Conservation (phyloP, 2,888 invertebrate genomes). For the Danaus chrysippus region DNA sequence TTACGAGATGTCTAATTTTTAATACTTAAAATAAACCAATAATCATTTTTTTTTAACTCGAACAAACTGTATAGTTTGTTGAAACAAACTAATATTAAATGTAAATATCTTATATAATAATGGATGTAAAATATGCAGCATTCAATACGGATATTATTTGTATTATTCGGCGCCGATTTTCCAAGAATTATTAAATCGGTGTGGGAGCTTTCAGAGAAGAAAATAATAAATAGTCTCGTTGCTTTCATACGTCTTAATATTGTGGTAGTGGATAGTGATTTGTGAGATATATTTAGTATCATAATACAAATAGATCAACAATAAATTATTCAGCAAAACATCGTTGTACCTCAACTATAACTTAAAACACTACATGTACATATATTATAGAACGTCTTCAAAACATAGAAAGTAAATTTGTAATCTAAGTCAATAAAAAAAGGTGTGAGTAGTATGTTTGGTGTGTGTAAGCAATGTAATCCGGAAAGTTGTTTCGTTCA, state of each 20-base stretch:
- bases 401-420: not conserved
- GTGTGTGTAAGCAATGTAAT: not conserved
- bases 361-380: too few relatives aligned
- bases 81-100: not conserved
- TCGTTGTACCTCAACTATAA: too few relatives aligned
- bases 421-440: not conserved
- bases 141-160: constrained; percentile 5
- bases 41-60: too few relatives aligned
- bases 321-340: too few relatives aligned
- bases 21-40: too few relatives aligned
- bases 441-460: not conserved
- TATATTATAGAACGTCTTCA: not conserved
- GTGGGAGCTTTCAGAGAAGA: constrained; percentile 19
- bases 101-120: not conserved
- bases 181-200: constrained; percentile 24
- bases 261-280: not conserved
- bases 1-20: too few relatives aligned
- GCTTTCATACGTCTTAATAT: constrained; percentile 2
- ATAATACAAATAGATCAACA: too few relatives aligned
- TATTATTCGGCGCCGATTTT: constrained; percentile 15
- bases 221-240: constrained; percentile 16
- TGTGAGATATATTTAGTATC: too few relatives aligned
- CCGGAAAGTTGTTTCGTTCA: constrained; percentile 15
- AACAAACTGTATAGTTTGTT: too few relatives aligned
- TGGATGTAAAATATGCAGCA: not conserved